Base-by-base conservation (phyloP, 1,140 invertebrate species). In the Marisa cornuarietis region DNA sequence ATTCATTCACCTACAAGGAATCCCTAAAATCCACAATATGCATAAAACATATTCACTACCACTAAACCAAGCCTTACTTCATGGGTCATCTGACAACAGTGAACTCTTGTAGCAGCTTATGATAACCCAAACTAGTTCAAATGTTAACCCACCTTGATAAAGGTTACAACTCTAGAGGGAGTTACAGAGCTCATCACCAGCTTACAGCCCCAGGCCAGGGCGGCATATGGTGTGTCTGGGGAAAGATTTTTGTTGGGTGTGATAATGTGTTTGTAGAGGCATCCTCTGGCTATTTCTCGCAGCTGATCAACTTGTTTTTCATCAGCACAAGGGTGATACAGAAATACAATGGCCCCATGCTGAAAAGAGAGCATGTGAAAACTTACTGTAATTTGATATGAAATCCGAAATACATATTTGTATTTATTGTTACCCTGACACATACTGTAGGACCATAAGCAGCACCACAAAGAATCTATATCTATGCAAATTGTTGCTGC, bases 261-360 rank as follows among this genome's bases (percentile, higher is more conserved):
- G 74, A 97, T 96, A 0, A 97, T 90, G 88, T 97, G 95, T 76
- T 95, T 93, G 82, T 95, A 93, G 0, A 97, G 87, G 90, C 96
- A 98, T 4, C 90, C 90, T 49, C 87, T 93, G 0, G 97, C 93
- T 4, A 96, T 79, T 68, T 91, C 88, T 87, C 92, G 93, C 78
- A 97, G 90, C 16, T 65, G 52, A 16, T 85, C 83, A 0, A 97
- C 93, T 91, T 95, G 93, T 10, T 91, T 81, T 2, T 91, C 91
- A 90, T 95, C 93, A 14, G 95, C 94, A 91, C 96, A 98, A 3
- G 96, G 96, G 92, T 98, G 95, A 87, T 96, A 97, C 14, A 97
- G 89, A 93, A 96, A 94, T 1, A 96, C 95, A 63, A 97, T 92
- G 8, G 94, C 94, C 76, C 96, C 96, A 90, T 97, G 96, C 93